These are phyloP conservation scores for Aphodius granarius DNA, from an alignment of 2,888 invertebrate species.

Conservation along the genomic window DNA sequence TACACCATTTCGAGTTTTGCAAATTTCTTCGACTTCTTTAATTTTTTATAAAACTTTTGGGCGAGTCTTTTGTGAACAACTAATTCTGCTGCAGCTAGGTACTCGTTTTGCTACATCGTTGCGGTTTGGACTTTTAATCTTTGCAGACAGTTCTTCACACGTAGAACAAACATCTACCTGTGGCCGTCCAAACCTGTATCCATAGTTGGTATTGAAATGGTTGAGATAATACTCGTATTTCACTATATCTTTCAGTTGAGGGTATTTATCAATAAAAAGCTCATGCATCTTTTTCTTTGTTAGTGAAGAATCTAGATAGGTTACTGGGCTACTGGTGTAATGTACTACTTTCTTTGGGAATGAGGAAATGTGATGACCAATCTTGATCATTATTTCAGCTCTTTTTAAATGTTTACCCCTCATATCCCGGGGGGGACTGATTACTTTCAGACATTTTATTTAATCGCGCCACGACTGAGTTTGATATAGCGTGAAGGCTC, in stretches of 20 bases:
- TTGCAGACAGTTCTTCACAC: slow-evolving; percentile 28
- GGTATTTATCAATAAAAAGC: slow-evolving; percentile 33
- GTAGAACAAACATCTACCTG: slow-evolving; percentile 32
- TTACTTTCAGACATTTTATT: background rate
- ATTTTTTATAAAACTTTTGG: slow-evolving; percentile 34
- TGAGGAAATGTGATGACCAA: slow-evolving; percentile 3
- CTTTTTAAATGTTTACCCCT: slow-evolving; percentile 6
- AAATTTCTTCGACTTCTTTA: slow-evolving; percentile 26
- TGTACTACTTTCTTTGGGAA: slow-evolving; percentile 10
- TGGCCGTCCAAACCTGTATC: slow-evolving; percentile 33
- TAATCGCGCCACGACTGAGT: slow-evolving; percentile 4
- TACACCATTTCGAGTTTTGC: slow-evolving; percentile 23
- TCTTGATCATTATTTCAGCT: slow-evolving; percentile 5
- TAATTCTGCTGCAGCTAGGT: slow-evolving; percentile 31
- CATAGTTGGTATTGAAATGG: slow-evolving; percentile 36
- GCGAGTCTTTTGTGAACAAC: slow-evolving; percentile 29
- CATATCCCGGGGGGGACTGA: slow-evolving; percentile 5
- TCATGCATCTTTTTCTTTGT: slow-evolving; percentile 36
- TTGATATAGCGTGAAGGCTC: slow-evolving; percentile 8
- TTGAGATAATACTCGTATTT: slow-evolving; percentile 36
- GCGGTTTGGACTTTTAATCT: slow-evolving; percentile 26
- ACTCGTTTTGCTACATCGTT: slow-evolving; percentile 31
- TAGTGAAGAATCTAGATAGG: slow-evolving; percentile 35
- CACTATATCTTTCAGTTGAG: slow-evolving; percentile 31
- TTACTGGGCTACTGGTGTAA: background rate